A percentile compares a stretch with the other conserved stretches of the same genome.
phyloP scores from a whole-genome alignment of 2,113 vertebrate genomes.

The Cacatua alba region DNA sequence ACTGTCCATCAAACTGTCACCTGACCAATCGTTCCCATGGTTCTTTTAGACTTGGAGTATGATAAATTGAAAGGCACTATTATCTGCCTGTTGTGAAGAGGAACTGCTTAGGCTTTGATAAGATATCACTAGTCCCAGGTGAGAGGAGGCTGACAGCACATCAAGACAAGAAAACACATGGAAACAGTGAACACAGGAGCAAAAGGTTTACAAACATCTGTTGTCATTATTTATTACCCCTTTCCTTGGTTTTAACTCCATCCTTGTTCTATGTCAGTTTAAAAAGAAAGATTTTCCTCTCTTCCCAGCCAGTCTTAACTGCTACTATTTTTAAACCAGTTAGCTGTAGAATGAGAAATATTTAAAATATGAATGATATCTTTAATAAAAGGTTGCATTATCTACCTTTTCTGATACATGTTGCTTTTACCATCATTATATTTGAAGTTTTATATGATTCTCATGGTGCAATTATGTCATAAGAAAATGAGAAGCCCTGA shows the following conservation, averaged over 20 bases:
- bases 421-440: constrained; percentile 25
- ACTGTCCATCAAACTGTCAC: constrained; percentile 94
- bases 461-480: constrained; percentile 11
- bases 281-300: constrained; percentile 64
- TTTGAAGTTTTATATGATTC: constrained; percentile 28
- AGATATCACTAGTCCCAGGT: constrained; percentile 99
- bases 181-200: constrained; percentile 80
- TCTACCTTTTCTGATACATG: constrained; percentile 28
- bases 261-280: constrained; percentile 56
- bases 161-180: constrained; percentile 88
- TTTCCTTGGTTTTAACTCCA: constrained; percentile 70
- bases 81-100: constrained; percentile 86
- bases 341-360: constrained; percentile 19
- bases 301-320: constrained; percentile 27
- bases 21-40: constrained; percentile 93
- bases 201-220: constrained; percentile 84
- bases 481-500: constrained; percentile 40
- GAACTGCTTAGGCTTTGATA: constrained; percentile 99
- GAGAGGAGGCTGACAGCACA: constrained; percentile 89
- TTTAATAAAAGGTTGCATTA: constrained; percentile 60
- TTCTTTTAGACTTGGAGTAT: constrained; percentile 84
- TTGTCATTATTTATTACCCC: constrained; percentile 80
- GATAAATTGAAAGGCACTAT: constrained; percentile 90
- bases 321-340: constrained; percentile 56
- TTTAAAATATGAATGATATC: constrained; percentile 45